These are phyloP conservation scores for Turnix velox DNA, from an alignment of 2,113 vertebrate genomes.

Conservation along the genomic window DNA sequence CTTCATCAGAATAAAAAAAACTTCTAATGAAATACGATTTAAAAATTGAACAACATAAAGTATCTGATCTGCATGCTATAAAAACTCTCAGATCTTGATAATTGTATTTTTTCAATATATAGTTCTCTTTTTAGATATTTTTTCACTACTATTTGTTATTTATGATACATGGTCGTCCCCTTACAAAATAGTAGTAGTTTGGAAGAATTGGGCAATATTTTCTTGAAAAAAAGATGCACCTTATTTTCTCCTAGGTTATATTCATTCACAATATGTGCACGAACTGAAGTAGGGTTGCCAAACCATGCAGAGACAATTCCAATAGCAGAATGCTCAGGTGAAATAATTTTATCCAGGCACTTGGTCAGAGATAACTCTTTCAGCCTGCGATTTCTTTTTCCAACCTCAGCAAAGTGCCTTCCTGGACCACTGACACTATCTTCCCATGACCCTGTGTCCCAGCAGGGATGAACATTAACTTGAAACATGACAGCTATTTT, in stretches of 20 bases:
- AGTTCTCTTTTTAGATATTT: background rate
- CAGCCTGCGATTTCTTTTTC: background rate
- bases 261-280: background rate
- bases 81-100: background rate
- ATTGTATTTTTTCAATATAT: background rate
- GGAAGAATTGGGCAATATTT: background rate
- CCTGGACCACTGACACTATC: background rate
- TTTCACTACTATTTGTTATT: background rate
- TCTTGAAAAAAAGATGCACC: background rate
- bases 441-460: background rate
- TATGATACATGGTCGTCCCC: background rate
- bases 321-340: background rate
- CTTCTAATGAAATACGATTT: background rate
- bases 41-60: background rate
- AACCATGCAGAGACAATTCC: background rate
- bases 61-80: background rate
- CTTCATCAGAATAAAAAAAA: background rate
- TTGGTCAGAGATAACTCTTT: background rate
- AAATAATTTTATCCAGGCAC: background rate
- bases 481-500: background rate
- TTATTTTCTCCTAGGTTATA: background rate
- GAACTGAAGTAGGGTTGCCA: background rate
- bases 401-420: background rate
- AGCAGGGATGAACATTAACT: background rate
- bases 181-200: background rate